phyloP scores from a whole-genome alignment of 2,113 vertebrate genomes.

The Suncus etruscus region DNA sequence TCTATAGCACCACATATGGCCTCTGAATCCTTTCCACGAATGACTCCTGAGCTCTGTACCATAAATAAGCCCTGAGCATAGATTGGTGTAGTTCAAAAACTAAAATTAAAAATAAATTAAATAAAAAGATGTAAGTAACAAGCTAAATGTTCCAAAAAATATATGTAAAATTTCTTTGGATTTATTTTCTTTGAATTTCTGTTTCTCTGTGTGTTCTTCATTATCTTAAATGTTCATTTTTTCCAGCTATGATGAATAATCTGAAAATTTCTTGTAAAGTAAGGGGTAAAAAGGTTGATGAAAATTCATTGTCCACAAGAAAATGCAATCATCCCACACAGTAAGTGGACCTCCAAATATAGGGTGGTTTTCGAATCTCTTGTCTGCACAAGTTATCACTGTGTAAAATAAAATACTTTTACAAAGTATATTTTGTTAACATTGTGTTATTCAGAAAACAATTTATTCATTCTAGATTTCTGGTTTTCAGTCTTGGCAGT shows the following conservation, averaged over 20 bases:
- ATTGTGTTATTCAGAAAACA: neutral
- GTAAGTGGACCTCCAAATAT: neutral
- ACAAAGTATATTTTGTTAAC: neutral
- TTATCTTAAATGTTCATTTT: neutral
- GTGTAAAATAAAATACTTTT: neutral
- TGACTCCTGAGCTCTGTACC: no score
- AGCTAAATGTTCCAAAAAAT: neutral
- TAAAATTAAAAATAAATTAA: no score
- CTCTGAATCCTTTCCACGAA: no score
- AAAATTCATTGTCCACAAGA: neutral
- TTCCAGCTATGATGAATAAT: conserved; percentile 12
- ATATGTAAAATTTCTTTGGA: neutral
- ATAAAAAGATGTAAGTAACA: neutral
- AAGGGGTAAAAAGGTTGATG: neutral
- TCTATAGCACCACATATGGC: no score
- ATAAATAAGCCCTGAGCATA: no score
- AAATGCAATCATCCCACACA: neutral
- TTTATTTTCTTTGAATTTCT: conserved; percentile 18
- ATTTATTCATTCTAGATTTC: neutral
- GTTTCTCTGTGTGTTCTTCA: neutral
- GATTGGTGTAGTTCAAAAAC: no score
- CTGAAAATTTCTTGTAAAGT: conserved; percentile 35
- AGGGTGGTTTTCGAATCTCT: neutral
- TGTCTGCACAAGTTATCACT: neutral
- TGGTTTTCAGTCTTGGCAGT: neutral